phyloP scores from a whole-genome alignment of 2,888 invertebrate genomes.

The Physocephala rufipes region DNA sequence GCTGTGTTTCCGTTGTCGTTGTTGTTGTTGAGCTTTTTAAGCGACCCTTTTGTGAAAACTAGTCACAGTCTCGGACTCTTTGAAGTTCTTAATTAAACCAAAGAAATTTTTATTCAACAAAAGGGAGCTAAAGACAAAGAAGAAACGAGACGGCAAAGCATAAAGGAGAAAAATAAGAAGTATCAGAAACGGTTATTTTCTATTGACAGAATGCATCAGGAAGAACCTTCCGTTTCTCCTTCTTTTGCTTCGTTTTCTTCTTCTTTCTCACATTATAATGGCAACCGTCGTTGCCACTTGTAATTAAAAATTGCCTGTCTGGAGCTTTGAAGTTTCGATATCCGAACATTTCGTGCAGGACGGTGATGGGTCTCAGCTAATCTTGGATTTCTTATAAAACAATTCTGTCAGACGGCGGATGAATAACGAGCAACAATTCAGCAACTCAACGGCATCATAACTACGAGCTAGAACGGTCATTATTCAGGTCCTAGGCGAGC shows the following conservation, averaged over 20 bases:
- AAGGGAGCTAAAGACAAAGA: neutral
- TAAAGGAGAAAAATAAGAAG: neutral
- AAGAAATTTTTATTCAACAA: constrained; percentile 2
- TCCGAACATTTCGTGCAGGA: too few relatives aligned
- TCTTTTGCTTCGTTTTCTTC: neutral
- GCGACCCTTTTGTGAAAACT: neutral
- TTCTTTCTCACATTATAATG: neutral
- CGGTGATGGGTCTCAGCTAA: too few relatives aligned
- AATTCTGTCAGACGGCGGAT: too few relatives aligned
- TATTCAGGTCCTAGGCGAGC: too few relatives aligned
- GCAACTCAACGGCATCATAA: too few relatives aligned
- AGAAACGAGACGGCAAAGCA: neutral
- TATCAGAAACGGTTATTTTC: neutral
- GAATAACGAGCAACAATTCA: too few relatives aligned
- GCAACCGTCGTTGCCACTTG: neutral
- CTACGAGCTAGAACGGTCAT: too few relatives aligned
- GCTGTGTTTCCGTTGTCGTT: too few relatives aligned
- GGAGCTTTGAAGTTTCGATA: neutral
- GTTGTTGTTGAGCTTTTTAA: neutral
- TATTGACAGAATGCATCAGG: neutral
- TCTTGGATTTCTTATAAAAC: too few relatives aligned
- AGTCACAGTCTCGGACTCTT: neutral
- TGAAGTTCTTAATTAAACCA: constrained; percentile 18
- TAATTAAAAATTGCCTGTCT: neutral
- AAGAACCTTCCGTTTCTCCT: neutral